Conservation (phyloP, 2,888 invertebrate genomes). For the Physocephala rufipes region DNA sequence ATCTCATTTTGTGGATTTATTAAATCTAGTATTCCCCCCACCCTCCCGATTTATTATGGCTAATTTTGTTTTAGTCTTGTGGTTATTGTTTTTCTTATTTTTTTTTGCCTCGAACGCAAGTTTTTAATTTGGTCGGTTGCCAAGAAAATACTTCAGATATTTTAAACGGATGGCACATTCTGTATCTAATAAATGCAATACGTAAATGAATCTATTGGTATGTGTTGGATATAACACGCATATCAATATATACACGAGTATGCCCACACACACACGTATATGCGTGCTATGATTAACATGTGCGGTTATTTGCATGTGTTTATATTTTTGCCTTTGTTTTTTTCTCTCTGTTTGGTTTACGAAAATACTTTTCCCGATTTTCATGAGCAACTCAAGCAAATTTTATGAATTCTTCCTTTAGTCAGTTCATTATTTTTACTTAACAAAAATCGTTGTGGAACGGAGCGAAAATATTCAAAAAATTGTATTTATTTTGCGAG, state of each 20-base stretch:
- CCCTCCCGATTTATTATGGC: background rate
- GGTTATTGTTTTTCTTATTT: constrained; percentile 11
- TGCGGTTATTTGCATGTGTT: background rate
- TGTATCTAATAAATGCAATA: background rate
- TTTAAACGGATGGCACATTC: background rate
- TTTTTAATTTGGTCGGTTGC: constrained; percentile 7
- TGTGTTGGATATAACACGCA: too few relatives aligned
- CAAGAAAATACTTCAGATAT: constrained; percentile 26
- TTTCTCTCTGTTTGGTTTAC: constrained; percentile 2
- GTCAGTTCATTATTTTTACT: constrained; percentile 61
- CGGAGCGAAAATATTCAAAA: constrained; percentile 33
- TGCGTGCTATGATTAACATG: background rate
- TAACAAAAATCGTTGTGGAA: constrained; percentile 52
- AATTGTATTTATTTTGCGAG: constrained; percentile 4
- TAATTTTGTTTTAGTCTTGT: background rate
- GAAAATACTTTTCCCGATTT: constrained; percentile 38
- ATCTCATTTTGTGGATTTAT: background rate
- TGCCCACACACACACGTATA: constrained; percentile 9
- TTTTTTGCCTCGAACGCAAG: background rate
- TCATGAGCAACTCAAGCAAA: constrained; percentile 47
- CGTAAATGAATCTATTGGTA: background rate
- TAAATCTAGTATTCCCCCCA: background rate
- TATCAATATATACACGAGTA: too few relatives aligned
- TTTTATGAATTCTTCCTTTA: constrained; percentile 53
- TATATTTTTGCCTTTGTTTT: too few relatives aligned